Evolutionary conservation across 2,888 invertebrate species (phyloP).

Genomic region (Agrochola circellaris): DNA sequence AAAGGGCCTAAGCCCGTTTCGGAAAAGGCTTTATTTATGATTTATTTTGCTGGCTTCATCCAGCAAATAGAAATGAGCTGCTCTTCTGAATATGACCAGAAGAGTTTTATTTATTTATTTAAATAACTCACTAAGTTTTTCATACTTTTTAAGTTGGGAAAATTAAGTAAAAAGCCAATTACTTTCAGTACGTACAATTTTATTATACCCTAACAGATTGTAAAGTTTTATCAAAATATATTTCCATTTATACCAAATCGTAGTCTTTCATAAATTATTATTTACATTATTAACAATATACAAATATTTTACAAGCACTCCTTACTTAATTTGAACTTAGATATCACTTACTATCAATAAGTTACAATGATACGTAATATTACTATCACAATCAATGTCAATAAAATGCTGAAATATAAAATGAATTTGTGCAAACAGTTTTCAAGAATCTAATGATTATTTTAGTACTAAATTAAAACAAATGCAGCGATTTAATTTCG

Average conservation of each 20-base stretch:
- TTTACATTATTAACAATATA: constrained; percentile 78
- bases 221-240: constrained; percentile 84
- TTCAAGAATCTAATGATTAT: neutral
- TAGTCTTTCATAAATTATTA: constrained; percentile 81
- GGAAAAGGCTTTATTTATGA: neutral
- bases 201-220: constrained; percentile 82
- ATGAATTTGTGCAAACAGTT: neutral
- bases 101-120: neutral
- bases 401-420: neutral
- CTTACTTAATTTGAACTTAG: constrained; percentile 39
- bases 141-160: too few species aligned
- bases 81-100: neutral
- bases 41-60: too few species aligned
- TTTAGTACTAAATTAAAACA: constrained; percentile 6
- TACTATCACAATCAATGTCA: constrained; percentile 24
- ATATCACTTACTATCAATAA: constrained; percentile 32
- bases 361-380: constrained; percentile 15
- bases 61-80: neutral
- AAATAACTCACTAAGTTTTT: too few species aligned
- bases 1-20: neutral
- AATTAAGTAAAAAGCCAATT: neutral
- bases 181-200: constrained; percentile 75
- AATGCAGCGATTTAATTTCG: constrained; percentile 3
- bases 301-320: constrained; percentile 64
- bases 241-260: constrained; percentile 64